phyloP scores from a whole-genome alignment of 2,888 invertebrate genomes.

The Nudaria mundana region DNA sequence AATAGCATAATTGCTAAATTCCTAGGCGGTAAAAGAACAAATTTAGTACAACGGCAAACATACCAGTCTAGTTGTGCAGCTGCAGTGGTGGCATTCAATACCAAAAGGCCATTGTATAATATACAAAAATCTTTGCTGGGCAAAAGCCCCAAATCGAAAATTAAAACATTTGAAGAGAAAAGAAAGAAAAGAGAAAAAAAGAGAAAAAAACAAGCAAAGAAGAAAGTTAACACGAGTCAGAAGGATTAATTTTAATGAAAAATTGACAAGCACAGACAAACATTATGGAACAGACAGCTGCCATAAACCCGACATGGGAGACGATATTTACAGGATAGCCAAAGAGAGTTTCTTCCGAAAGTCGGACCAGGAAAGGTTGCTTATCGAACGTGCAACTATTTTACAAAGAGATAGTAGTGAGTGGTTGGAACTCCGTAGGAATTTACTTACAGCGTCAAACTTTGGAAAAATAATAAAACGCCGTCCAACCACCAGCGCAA shows the following conservation, averaged over 20 bases:
- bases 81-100: slow-evolving; percentile 3
- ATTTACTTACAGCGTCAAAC: slow-evolving; percentile 5
- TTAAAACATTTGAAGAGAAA: not conserved
- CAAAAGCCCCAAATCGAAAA: not conserved
- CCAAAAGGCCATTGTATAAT: not conserved
- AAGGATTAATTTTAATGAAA: not conserved
- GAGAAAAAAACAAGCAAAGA: not conserved
- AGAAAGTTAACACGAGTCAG: no score
- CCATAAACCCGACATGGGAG: not conserved
- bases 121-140: not conserved
- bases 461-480: slow-evolving; percentile 2
- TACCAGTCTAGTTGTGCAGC: slow-evolving; percentile 7
- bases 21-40: slow-evolving; percentile 8
- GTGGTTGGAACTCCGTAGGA: slow-evolving; percentile 1
- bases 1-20: slow-evolving; percentile 11
- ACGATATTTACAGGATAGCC: not conserved
- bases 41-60: not conserved
- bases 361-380: not conserved
- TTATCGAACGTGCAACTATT: not conserved
- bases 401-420: slow-evolving; percentile 7
- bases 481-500: not conserved
- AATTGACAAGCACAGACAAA: slow-evolving; percentile 2
- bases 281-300: slow-evolving; percentile 1
- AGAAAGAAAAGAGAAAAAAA: not conserved
- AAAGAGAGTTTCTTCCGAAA: not conserved